Percentiles rank a stretch among this genome's conserved stretches.
phyloP scores from a whole-genome alignment of 2,113 vertebrate genomes.

The mouse (Mus musculus) region GRCm39 chr1:185991501-185992000 shows the following conservation, averaged over 20 bases:
- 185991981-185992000: neutral
- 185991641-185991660: neutral
- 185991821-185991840: neutral
- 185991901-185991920: neutral
- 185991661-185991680: neutral
- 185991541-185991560: neutral
- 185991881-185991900: neutral
- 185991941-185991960: neutral
- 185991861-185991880: neutral
- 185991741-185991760: neutral
- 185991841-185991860: neutral
- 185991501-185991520: neutral
- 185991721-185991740: neutral
- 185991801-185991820: conserved; percentile 14
- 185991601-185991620: neutral
- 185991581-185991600: neutral
- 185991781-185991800: neutral
- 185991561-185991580: neutral
- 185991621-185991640: neutral
- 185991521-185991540: neutral
- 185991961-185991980: neutral
- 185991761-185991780: neutral
- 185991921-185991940: neutral
- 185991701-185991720: neutral
- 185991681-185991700: neutral